phyloP scores from a whole-genome alignment of 2,888 invertebrate species.

The Erebia ligea region DNA sequence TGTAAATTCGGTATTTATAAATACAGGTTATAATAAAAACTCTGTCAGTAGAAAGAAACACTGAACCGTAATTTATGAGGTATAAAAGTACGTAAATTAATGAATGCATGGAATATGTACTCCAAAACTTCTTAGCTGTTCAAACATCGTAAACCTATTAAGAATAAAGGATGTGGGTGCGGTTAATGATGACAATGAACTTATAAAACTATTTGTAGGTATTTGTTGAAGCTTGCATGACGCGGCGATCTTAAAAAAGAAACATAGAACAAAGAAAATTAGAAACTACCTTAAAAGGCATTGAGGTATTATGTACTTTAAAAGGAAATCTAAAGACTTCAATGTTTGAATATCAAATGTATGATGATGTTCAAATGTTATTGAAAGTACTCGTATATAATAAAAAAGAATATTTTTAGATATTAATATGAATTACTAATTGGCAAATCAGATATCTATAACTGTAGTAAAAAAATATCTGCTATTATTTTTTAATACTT shows the following conservation, averaged over 20 bases:
- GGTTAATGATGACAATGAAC: constrained; percentile 37
- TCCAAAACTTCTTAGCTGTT: constrained; percentile 30
- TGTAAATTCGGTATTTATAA: constrained; percentile 55
- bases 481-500: too few relatives aligned
- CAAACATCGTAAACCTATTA: constrained; percentile 35
- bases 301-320: too few relatives aligned
- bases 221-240: constrained; percentile 21
- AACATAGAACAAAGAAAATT: constrained; percentile 1
- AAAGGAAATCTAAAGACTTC: not conserved
- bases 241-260: not conserved
- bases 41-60: constrained; percentile 36
- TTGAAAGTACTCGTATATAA: too few relatives aligned
- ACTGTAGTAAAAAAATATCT: too few relatives aligned
- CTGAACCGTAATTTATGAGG: constrained; percentile 31
- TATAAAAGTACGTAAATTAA: constrained; percentile 35
- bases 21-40: constrained; percentile 51
- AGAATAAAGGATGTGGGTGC: constrained; percentile 34
- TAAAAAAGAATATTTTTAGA: too few relatives aligned
- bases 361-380: too few relatives aligned
- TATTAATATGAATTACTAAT: too few relatives aligned
- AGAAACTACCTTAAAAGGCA: not conserved
- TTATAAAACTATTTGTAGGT: constrained; percentile 35
- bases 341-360: not conserved
- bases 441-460: too few relatives aligned
- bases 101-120: constrained; percentile 30